A percentile compares a stretch with the other conserved stretches of the same genome.
phyloP scores from a whole-genome alignment of 2,888 invertebrate genomes.

The Torymus aiolomorphi region DNA sequence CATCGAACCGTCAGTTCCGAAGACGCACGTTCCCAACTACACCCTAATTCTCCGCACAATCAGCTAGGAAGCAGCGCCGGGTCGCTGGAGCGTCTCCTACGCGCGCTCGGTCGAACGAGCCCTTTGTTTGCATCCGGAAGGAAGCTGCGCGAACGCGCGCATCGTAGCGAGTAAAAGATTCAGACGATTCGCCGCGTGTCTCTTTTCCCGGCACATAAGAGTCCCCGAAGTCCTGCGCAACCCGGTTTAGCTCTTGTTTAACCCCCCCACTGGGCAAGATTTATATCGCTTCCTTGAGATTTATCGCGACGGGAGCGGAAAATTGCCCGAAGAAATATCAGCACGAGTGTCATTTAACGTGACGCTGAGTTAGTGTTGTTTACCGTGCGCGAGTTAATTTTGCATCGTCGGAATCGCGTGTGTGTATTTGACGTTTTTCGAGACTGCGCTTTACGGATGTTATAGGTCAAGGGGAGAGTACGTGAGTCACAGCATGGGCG shows the following conservation, averaged over 20 bases:
- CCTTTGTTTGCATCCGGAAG: slow-evolving; percentile 22
- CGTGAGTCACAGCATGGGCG: no score
- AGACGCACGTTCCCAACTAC: no score
- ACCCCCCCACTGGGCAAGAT: slow-evolving; percentile 6
- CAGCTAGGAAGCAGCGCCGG: background rate
- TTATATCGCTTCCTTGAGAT: slow-evolving; percentile 34
- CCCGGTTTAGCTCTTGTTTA: no score
- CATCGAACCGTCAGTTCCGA: no score
- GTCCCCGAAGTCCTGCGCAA: no score
- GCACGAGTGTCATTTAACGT: slow-evolving; percentile 23
- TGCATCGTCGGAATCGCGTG: background rate
- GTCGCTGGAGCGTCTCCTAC: no score
- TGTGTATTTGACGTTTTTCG: no score
- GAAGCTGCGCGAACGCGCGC: background rate
- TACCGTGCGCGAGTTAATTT: slow-evolving; percentile 17
- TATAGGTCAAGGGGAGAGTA: no score
- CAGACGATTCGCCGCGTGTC: background rate
- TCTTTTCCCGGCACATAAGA: background rate
- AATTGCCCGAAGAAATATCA: slow-evolving; percentile 32
- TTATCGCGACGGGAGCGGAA: slow-evolving; percentile 17
- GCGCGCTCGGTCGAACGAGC: slow-evolving; percentile 2
- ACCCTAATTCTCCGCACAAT: background rate
- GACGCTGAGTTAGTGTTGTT: no score
- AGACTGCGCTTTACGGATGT: no score
- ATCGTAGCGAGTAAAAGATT: background rate